Percentiles rank a stretch among this genome's conserved stretches.
phyloP scores from a whole-genome alignment of 2,797 vertebrate genomes.

The Sebastolobus altivelis region DNA sequence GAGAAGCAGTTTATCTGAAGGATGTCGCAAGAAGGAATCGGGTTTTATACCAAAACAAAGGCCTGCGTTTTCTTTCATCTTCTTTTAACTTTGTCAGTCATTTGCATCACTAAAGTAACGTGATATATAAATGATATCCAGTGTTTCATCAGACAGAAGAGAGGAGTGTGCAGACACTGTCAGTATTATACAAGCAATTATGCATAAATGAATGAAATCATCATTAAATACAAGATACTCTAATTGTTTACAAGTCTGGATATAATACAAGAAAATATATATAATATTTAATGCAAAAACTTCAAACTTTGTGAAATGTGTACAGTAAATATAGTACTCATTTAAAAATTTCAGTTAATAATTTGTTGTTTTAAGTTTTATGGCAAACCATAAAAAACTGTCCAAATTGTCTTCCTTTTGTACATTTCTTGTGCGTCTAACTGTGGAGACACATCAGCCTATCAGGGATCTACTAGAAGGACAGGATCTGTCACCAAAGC shows the following conservation, averaged over 20 bases:
- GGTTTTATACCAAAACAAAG: conserved; percentile 55
- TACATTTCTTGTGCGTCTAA: background rate
- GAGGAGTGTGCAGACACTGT: background rate
- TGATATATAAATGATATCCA: conserved; percentile 15
- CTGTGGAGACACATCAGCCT: conserved; percentile 30
- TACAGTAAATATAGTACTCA: background rate
- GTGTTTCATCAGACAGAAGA: conserved; percentile 9
- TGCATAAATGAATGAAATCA: background rate
- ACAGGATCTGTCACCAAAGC: conserved; percentile 71
- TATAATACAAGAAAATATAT: background rate
- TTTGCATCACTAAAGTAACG: background rate
- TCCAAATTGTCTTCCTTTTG: background rate
- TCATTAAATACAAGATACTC: background rate
- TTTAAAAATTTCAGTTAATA: background rate
- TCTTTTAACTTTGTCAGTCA: conserved; percentile 5
- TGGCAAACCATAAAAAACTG: background rate
- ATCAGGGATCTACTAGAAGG: conserved; percentile 40
- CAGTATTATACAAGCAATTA: background rate
- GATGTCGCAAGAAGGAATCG: conserved; percentile 61
- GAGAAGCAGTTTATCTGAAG: conserved; percentile 66
- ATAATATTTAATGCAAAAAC: background rate
- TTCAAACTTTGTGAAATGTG: background rate
- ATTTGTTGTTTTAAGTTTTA: background rate
- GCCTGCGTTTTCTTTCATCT: conserved; percentile 53
- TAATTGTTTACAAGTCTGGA: background rate